Conservation (phyloP, 2,797 vertebrate genomes). For the Agapornis canus region DNA sequence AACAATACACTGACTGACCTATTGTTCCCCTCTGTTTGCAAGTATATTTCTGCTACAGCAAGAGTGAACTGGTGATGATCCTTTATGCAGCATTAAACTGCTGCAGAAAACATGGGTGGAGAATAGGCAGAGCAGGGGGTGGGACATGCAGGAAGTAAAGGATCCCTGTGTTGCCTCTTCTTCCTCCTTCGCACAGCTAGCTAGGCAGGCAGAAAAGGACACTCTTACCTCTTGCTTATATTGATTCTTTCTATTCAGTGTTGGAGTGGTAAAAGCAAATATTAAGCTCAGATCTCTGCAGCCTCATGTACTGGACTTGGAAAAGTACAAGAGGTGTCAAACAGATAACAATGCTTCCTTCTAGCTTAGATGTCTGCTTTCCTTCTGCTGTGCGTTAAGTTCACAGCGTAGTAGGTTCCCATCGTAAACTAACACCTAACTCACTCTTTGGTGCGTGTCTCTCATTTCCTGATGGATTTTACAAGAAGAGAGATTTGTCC, state of each 20-base stretch:
- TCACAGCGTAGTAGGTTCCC: neutral
- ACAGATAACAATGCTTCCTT: constrained; percentile 54
- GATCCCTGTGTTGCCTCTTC: neutral
- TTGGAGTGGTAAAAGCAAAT: neutral
- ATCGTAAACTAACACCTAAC: neutral
- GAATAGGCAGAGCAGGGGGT: constrained; percentile 54
- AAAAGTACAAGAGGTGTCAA: constrained; percentile 28
- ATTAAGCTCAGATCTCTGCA: neutral
- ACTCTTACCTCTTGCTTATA: neutral
- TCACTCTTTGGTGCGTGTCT: neutral
- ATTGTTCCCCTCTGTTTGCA: neutral
- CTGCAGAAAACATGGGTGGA: neutral
- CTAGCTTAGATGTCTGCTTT: constrained; percentile 61
- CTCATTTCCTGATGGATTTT: constrained; percentile 79
- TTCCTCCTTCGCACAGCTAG: neutral
- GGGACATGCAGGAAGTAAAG: constrained; percentile 65
- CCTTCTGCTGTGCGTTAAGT: constrained; percentile 76
- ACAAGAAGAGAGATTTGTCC: constrained; percentile 80
- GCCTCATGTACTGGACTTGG: constrained; percentile 57
- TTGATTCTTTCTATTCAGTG: neutral
- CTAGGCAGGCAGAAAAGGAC: neutral
- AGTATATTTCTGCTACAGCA: neutral
- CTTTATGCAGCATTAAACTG: neutral
- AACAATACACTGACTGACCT: accelerated
- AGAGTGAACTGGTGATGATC: neutral